These are phyloP conservation scores for Gallinago stenura DNA, from an alignment of 2,797 vertebrate species.

Conservation along the genomic window DNA sequence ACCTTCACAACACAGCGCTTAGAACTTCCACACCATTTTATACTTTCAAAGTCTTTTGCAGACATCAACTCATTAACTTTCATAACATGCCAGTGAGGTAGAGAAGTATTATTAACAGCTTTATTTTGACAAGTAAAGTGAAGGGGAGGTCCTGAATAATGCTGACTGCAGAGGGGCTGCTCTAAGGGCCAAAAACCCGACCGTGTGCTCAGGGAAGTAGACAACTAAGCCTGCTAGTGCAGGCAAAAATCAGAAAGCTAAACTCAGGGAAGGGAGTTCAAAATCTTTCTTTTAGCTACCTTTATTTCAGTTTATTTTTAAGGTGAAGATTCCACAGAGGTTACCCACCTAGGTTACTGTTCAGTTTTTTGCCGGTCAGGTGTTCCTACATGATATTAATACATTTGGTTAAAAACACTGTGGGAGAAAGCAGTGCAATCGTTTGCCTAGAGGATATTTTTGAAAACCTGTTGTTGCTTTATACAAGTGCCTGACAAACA, in stretches of 20 bases:
- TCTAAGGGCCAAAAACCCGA: background rate
- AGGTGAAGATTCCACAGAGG: background rate
- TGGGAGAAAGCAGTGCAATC: background rate
- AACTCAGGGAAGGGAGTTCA: background rate
- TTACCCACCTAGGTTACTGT: background rate
- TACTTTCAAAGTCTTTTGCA: constrained; percentile 23
- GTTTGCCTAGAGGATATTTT: background rate
- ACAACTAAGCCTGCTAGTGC: background rate
- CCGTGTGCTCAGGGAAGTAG: background rate
- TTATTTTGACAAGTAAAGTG: constrained; percentile 38
- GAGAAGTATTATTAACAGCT: constrained; percentile 26
- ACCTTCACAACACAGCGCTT: background rate
- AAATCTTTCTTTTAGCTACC: background rate
- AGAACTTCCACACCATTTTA: constrained; percentile 9
- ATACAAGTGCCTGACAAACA: background rate
- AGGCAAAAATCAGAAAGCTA: background rate
- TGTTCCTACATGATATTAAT: background rate
- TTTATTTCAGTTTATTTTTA: background rate
- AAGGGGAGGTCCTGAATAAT: background rate
- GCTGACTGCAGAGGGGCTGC: background rate
- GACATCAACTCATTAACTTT: constrained; percentile 45
- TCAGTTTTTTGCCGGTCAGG: constrained; percentile 15
- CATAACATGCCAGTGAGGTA: background rate
- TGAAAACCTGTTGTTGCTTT: background rate
- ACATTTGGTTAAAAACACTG: background rate